Base-by-base conservation (phyloP, 1,140 invertebrate species). In the Diuraphis noxia region DNA sequence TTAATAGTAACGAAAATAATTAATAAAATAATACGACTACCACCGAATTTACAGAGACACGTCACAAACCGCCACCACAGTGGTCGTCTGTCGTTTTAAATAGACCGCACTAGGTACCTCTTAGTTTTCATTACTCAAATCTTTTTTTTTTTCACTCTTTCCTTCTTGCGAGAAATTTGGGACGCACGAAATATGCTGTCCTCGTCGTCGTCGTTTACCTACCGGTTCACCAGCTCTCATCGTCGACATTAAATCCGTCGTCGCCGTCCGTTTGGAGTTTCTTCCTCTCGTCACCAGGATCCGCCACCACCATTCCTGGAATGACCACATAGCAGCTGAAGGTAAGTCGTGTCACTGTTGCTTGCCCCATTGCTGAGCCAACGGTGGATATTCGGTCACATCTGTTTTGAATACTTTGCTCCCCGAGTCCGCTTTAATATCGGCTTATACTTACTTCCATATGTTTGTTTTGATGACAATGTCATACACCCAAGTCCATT, bases 1-100 rank as follows among this genome's bases (percentile, higher is more conserved):
- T 40, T 81, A n/a, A 40, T 81, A 81, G 34, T 72, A 72, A 72
- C 56, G 56, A 72, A 72, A 72, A 72, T n/a, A n/a, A n/a, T n/a
- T n/a, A n/a, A n/a, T n/a, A n/a, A n/a, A n/a, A n/a, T 72, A 72
- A 72, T 72, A 72, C 56, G 56, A 17, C 13, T 5, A n/a, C 56
- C 56, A n/a, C 56, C 56, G 30, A 72, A 72, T 72, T 72, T n/a
- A 72, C 56, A 72, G 56, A 63, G 56, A 72, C 56, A 72, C 56
- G 56, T 72, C 56, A n/a, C 56, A 72, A 30, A n/a, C 56, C 56
- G 56, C 30, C 79, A 81, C 8, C 34, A 23, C 36, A 81, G 79
- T 72, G 56, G n/a, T 72, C 56, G 56, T 72, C 56, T n/a, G 34
- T 72, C 10, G 13, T 72, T 63, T n/a, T 72, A 72, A 4, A 17